These are phyloP conservation scores for Nemotelus nigrinus DNA, from an alignment of 2,888 invertebrate genomes.

Conservation along the genomic window DNA sequence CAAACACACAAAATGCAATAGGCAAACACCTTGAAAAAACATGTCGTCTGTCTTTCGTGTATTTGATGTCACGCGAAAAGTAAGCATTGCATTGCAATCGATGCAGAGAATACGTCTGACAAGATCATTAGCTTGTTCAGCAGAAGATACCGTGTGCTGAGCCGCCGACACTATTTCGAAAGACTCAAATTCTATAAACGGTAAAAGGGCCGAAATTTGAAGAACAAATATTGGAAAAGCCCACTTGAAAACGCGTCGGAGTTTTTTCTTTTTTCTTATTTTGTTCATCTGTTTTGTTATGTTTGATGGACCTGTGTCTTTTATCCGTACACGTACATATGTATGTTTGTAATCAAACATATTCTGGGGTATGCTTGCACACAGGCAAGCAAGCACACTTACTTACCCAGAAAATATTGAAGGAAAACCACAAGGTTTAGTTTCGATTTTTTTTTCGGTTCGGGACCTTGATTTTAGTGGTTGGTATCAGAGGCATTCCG, in stretches of 20 bases:
- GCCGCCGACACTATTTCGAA: conserved; percentile 27
- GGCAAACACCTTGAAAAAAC: too few relatives aligned
- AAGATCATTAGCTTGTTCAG: conserved; percentile 39
- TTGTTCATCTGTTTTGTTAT: background rate
- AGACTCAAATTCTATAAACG: conserved; percentile 42
- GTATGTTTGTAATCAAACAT: conserved; percentile 21
- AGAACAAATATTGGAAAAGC: conserved; percentile 47
- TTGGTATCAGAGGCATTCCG: conserved; percentile 34
- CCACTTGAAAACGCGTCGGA: conserved; percentile 47
- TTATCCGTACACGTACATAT: background rate
- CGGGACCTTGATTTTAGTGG: background rate
- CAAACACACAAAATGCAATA: too few relatives aligned
- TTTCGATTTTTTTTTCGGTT: background rate
- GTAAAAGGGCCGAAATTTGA: conserved; percentile 50
- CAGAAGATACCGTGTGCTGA: background rate
- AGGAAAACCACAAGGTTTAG: conserved; percentile 15
- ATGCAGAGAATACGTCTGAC: conserved; percentile 42
- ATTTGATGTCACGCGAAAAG: conserved; percentile 35
- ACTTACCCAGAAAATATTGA: background rate
- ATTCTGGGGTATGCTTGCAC: background rate
- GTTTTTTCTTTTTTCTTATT: conserved; percentile 8
- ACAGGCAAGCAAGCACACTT: too few relatives aligned
- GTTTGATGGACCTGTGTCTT: background rate
- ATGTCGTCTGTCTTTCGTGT: background rate
- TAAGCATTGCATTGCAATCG: conserved; percentile 29